These are phyloP conservation scores for Cervus canadensis DNA, from an alignment of 2,113 vertebrate species.

Conservation along the genomic window DNA sequence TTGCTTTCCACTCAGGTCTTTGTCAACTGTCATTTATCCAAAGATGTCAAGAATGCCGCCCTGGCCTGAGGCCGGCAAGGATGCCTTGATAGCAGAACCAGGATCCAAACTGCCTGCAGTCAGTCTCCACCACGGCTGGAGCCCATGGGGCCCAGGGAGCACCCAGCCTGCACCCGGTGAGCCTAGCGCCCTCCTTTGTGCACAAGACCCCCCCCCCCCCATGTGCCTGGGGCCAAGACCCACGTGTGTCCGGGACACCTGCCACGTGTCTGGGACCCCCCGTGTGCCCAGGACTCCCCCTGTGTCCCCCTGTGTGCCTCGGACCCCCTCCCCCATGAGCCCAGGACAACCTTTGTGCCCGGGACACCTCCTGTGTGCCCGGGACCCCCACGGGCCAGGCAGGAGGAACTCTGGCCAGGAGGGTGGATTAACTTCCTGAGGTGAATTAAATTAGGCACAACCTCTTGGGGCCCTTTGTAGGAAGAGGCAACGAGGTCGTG, in stretches of 20 bases:
- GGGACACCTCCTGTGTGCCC: neutral
- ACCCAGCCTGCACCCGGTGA: neutral
- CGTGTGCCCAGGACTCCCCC: no score
- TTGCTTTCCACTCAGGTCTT: neutral
- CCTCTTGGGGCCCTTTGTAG: neutral
- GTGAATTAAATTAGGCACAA: neutral
- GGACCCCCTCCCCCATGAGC: neutral
- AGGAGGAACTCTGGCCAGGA: no score
- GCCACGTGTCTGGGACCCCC: neutral
- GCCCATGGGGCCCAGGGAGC: fast-evolving
- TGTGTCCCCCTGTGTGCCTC: neutral
- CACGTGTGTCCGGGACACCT: neutral
- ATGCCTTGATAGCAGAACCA: neutral
- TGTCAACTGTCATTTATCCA: no score
- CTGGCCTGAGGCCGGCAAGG: neutral
- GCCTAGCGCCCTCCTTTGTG: neutral
- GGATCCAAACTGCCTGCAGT: neutral
- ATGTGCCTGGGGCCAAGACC: no score
- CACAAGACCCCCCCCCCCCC: no score
- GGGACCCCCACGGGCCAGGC: fast-evolving
- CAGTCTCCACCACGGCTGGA: fast-evolving
- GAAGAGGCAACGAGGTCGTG: neutral
- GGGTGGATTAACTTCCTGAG: no score
- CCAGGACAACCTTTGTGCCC: neutral
- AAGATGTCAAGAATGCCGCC: no score